Evolutionary conservation across 1,140 invertebrate species (phyloP), one percentile per base, ranked within the genome.

Genomic region (Homalodisca vitripennis): DNA sequence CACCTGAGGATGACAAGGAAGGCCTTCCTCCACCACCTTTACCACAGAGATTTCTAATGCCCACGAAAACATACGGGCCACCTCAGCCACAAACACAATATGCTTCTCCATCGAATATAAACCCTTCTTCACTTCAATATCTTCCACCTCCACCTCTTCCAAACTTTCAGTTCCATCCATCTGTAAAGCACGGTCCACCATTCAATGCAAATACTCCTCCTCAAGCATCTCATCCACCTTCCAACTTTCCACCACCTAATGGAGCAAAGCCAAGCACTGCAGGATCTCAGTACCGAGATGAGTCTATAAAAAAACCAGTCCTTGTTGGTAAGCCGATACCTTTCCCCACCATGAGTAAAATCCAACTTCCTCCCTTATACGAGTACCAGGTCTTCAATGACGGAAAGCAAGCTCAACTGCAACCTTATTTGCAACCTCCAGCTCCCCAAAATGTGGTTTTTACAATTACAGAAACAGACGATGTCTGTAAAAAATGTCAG

Each of bases 301-400:
- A 63, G 30, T 27, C 31, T 20, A 24, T 63, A 26, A 62, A 69
- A 27, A 27, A 17, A 48, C 60, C 68, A 20, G 14, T 51, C 31
- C 51, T 69, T 1, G 34, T 48, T 1, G 57, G 48, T 24, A 62
- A 34, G 26, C 68, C 68, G 24, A 63, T 69, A 69, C 68, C 68
- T 17, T 69, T 63, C 46, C 68, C 68, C 13, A n/a, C n/a, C 26
- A 24, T 69, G 41, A 69, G 68, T 31, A 57, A 62, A n/a, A 24
- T 26, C 24, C 57, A 22, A 10, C 26, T 69, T 1, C 68, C 68
- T 30, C 68, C 68, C 1, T 17, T 69, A 24, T 53, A 34, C 27
- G 26, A 22, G 10, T 64, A 62, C 46, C 68, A 69, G 29, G 34
- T 24, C 14, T 69, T 69, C 32, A 63, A 22, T 32, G 60, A 69